A percentile compares a stretch with the other conserved stretches of the same genome.
phyloP scores from a whole-genome alignment of 2,113 vertebrate species.

The Bujurquina vittata region DNA sequence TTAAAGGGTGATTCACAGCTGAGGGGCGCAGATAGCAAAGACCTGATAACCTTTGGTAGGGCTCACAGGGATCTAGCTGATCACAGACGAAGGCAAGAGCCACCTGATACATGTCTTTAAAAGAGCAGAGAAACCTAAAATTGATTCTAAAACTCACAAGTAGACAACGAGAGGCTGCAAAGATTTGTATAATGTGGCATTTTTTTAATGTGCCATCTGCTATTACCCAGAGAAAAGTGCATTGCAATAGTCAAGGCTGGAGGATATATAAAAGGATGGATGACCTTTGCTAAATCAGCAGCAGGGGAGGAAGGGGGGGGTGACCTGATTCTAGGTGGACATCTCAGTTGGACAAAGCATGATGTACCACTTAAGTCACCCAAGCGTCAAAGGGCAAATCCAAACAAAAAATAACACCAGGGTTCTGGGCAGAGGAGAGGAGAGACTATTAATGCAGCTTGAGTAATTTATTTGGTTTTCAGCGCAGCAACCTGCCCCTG shows the following conservation, averaged over 20 bases:
- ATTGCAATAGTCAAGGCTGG: neutral
- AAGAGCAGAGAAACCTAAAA: neutral
- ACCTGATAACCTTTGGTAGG: neutral
- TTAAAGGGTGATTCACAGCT: no score
- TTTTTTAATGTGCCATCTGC: neutral
- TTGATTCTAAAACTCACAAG: neutral
- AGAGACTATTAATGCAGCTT: no score
- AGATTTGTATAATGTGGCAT: neutral
- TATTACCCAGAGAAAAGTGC: neutral
- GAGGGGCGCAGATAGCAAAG: neutral
- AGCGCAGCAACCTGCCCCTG: neutral
- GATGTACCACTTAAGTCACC: neutral
- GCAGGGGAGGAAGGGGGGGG: no score
- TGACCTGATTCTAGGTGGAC: neutral
- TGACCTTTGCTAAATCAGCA: conserved; percentile 9
- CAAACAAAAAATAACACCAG: neutral
- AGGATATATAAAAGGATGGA: neutral
- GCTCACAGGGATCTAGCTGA: neutral
- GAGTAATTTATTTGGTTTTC: no score
- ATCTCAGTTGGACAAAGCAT: neutral
- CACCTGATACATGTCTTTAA: neutral
- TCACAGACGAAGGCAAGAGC: neutral
- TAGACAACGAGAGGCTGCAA: neutral
- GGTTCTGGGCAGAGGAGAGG: neutral
- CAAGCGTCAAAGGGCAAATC: conserved; percentile 9